Evolutionary conservation across 1,140 invertebrate species (phyloP).

Genomic region (Aplysia californica): DNA sequence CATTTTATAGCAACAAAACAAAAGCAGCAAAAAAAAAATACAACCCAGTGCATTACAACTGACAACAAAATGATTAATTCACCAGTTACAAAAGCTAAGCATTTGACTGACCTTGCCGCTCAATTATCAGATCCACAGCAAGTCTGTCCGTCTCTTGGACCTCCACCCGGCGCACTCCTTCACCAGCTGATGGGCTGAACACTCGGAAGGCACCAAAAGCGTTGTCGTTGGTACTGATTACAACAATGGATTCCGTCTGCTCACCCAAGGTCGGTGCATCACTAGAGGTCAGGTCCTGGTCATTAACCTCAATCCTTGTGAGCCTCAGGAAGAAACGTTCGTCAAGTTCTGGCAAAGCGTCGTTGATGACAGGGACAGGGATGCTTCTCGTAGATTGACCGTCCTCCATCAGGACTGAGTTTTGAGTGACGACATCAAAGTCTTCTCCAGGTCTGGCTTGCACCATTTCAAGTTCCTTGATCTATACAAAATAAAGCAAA

Average conservation of each 20-base stretch:
- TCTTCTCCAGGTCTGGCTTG: conserved; percentile 51
- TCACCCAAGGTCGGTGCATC: conserved; percentile 53
- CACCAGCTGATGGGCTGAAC: conserved; percentile 47
- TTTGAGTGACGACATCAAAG: conserved; percentile 46
- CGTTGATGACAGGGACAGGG: conserved; percentile 50
- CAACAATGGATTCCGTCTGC: conserved; percentile 40
- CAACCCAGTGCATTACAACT: too few relatives aligned
- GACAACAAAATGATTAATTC: too few relatives aligned
- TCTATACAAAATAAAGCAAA: too few relatives aligned
- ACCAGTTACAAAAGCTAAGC: too few relatives aligned
- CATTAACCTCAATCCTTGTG: conserved; percentile 49
- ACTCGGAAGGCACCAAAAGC: conserved; percentile 60
- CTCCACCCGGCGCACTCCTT: conserved; percentile 39
- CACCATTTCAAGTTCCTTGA: conserved; percentile 6
- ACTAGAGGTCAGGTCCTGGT: conserved; percentile 9
- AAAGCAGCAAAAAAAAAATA: too few relatives aligned
- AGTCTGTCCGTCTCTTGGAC: conserved; percentile 57
- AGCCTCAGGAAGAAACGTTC: conserved; percentile 57
- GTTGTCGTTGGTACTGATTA: conserved; percentile 58
- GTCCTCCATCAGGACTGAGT: conserved; percentile 48
- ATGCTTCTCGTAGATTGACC: conserved; percentile 42
- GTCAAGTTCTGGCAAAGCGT: conserved; percentile 59
- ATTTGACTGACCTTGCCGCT: conserved; percentile 57
- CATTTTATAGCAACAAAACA: too few relatives aligned
- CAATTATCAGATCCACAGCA: conserved; percentile 60